Conservation (phyloP, 1,140 invertebrate species). For the Saccostrea glomerata region DNA sequence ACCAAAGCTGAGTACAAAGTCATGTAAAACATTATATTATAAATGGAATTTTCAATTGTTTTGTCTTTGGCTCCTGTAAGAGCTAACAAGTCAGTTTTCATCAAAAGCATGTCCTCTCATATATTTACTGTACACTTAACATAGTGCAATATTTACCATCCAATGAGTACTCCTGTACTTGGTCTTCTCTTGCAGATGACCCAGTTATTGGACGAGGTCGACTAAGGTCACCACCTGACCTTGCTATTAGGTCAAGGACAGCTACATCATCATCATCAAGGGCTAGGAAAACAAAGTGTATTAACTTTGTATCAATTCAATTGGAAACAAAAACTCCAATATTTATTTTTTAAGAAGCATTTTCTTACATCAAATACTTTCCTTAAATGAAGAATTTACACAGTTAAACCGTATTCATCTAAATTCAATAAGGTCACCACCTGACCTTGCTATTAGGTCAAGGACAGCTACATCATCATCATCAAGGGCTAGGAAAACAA, state of each 20-base stretch:
- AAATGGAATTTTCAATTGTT: no score
- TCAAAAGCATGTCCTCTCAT: no score
- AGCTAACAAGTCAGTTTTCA: no score
- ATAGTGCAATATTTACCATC: conserved; percentile 57
- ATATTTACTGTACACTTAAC: neutral
- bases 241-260: conserved; percentile 69
- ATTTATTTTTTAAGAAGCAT: no score
- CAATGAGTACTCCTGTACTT: conserved; percentile 68
- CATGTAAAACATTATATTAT: no score
- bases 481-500: conserved; percentile 63
- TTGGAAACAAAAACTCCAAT: no score
- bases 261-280: conserved; percentile 74
- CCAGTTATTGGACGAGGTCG: conserved; percentile 69
- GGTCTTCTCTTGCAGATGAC: conserved; percentile 64
- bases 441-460: conserved; percentile 67
- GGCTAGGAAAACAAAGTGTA: conserved; percentile 49
- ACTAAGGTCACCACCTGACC: conserved; percentile 66
- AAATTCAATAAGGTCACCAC: conserved; percentile 61
- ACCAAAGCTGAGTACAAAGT: no score
- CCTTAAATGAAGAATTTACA: no score
- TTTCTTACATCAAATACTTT: no score
- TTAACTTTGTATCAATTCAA: no score
- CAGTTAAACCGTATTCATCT: no score
- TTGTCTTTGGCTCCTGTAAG: no score
- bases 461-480: conserved; percentile 74